phyloP scores from a whole-genome alignment of 2,797 vertebrate genomes.

The Siniperca undulata region DNA sequence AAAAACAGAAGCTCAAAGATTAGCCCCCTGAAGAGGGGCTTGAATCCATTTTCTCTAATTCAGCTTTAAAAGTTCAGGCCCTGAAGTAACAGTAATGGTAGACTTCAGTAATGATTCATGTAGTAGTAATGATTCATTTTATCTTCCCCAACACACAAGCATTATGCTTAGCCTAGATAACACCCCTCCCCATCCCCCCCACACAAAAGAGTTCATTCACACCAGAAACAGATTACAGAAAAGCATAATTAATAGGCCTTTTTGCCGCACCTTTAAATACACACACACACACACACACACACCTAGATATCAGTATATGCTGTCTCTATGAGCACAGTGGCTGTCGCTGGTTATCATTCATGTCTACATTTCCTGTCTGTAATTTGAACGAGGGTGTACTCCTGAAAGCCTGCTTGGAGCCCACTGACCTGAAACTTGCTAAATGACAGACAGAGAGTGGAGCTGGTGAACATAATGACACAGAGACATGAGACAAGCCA shows the following conservation, averaged over 20 bases:
- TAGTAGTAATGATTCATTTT: slow-evolving; percentile 59
- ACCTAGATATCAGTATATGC: slow-evolving; percentile 24
- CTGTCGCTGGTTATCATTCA: slow-evolving; percentile 71
- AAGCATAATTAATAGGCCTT: slow-evolving; percentile 59
- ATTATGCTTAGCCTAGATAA: slow-evolving; percentile 50
- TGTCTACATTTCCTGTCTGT: slow-evolving; percentile 66
- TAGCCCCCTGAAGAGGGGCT: slow-evolving; percentile 29
- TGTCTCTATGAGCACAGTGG: slow-evolving; percentile 38
- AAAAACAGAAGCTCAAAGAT: slow-evolving; percentile 41
- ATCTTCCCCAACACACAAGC: slow-evolving; percentile 44
- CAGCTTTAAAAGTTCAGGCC: slow-evolving; percentile 47
- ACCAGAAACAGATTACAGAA: slow-evolving; percentile 56
- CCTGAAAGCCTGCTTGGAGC: slow-evolving; percentile 70
- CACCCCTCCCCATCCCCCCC: not conserved
- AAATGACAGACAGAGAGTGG: slow-evolving; percentile 69
- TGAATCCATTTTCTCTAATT: slow-evolving; percentile 57
- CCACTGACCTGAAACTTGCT: slow-evolving; percentile 74
- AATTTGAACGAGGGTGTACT: slow-evolving; percentile 60
- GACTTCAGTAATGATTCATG: slow-evolving; percentile 58
- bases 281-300: slow-evolving; percentile 1
- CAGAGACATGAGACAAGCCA: slow-evolving; percentile 64
- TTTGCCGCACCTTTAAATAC: slow-evolving; percentile 47
- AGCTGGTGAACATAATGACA: slow-evolving; percentile 63
- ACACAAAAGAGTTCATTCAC: slow-evolving; percentile 36
- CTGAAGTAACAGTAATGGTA: slow-evolving; percentile 46